Evolutionary conservation across 2,888 invertebrate genomes (phyloP), one percentile per base, ranked within the genome.

Genomic region (Phengaris alcon): DNA sequence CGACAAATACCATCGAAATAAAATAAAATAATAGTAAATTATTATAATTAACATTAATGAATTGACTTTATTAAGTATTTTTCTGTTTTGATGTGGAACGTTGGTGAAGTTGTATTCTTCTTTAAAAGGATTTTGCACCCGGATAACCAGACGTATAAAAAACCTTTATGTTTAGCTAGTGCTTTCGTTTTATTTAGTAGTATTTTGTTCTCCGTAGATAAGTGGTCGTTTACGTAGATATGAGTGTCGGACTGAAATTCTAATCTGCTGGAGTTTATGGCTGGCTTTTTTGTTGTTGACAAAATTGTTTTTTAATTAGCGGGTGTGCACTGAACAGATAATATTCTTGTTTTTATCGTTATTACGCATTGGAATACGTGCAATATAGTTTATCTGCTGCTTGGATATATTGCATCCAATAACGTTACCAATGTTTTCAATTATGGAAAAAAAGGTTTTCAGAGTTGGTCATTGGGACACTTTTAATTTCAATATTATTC

Each of bases 181-280:
- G 46, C 48, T 54, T 81, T 81, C 0, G 78, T 72, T 69, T 79
- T 80, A 12, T 78, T 79, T 1, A 82, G 77, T 1, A 82, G 70
- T 0, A 77, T 54, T 57, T 82, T 81, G 22, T 80, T 80, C 2
- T 78, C 77, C 0, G 75, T 12, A 0, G 81, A 81, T 3, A 82
- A 68, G 48, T 80, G 82, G 51, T 81, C 79, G 9, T 82, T 81
- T 0, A 80, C 72, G 13, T 74, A 80, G 2, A 81, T 75, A 9
- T 69, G 74, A 7, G 54, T 76, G 13, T 73, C 70, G 4, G 79
- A 78, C 8, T 54, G 73, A 2, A 80, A 68, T 15, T 79, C 80
- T 3, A 79, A 52, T 15, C 77, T 76, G 2, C 46, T 74, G 0
- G 76, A 44, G 48, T 75, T 78, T 15, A 72, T 35, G 7, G 75